Conservation (phyloP, 2,113 vertebrate species). For the Amblyornis subalaris region DNA sequence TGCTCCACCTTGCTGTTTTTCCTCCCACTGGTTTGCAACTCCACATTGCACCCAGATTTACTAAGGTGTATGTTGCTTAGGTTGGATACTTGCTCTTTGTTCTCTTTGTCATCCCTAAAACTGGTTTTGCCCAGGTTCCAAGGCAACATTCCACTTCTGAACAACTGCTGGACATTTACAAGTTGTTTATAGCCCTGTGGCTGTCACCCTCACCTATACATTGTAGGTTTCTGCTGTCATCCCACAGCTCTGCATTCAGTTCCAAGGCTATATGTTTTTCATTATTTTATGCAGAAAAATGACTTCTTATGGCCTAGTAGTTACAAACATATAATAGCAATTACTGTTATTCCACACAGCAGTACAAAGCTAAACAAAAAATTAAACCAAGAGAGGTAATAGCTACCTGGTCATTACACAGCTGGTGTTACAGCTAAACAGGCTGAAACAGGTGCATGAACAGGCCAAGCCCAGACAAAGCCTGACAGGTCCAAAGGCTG, state of each 20-base stretch:
- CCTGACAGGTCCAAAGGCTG: rapidly evolving
- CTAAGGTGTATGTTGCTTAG: neutral
- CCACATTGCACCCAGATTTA: neutral
- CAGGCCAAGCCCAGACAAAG: neutral
- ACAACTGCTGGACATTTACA: neutral
- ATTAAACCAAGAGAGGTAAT: neutral
- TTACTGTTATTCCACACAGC: neutral
- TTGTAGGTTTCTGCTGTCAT: neutral
- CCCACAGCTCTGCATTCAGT: too few relatives aligned
- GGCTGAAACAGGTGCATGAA: neutral
- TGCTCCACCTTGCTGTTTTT: neutral
- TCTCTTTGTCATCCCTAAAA: neutral
- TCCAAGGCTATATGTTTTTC: neutral
- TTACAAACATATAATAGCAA: neutral
- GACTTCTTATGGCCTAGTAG: neutral
- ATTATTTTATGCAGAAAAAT: neutral
- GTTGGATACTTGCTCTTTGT: neutral
- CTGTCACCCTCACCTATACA: neutral
- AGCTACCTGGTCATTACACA: neutral
- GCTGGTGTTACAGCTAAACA: neutral
- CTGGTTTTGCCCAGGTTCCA: neutral
- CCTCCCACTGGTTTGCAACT: neutral
- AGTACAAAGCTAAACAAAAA: neutral
- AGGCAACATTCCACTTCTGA: neutral
- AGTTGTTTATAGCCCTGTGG: neutral